Conservation (phyloP, 2,113 vertebrate species). For the Hippolais icterina region DNA sequence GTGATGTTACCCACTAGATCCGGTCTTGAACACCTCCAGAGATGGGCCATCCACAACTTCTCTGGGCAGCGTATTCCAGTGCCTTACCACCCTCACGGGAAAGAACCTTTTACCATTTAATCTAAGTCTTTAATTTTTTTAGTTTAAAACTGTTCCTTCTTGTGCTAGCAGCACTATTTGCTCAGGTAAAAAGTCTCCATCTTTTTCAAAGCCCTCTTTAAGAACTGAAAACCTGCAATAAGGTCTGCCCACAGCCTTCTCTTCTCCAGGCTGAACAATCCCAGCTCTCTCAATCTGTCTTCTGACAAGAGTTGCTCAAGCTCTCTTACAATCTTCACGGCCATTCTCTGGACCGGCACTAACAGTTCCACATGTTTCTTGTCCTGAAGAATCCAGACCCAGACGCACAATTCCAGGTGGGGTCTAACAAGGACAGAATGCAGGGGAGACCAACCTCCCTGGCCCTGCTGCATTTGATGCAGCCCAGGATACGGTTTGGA, state of each 20-base stretch:
- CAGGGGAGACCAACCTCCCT: not conserved
- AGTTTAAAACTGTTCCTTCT: not conserved
- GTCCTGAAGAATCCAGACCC: not conserved
- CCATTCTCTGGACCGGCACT: not conserved
- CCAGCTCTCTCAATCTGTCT: not conserved
- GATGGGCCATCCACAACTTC: not conserved
- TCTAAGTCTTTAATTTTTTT: not conserved
- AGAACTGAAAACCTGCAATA: not conserved
- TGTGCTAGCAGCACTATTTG: not conserved
- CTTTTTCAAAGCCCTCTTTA: not conserved
- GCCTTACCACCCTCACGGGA: not conserved
- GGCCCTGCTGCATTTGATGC: not conserved
- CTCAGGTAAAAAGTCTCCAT: not conserved
- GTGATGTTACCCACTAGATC: not conserved
- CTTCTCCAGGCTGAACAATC: not conserved
- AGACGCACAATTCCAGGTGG: not conserved
- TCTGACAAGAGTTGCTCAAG: not conserved
- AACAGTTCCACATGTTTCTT: not conserved
- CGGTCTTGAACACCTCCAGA: not conserved
- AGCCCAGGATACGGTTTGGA: fast-evolving
- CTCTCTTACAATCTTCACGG: not conserved
- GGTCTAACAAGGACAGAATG: not conserved
- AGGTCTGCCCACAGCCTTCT: not conserved
- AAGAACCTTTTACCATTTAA: not conserved
- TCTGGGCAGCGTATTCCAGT: not conserved